Evolutionary conservation across 30 jellyfish, hydroid and myxozoan genomes (phyloP), one percentile per base, ranked within the genome.

Genomic region (Phacellophora camtschatica): DNA sequence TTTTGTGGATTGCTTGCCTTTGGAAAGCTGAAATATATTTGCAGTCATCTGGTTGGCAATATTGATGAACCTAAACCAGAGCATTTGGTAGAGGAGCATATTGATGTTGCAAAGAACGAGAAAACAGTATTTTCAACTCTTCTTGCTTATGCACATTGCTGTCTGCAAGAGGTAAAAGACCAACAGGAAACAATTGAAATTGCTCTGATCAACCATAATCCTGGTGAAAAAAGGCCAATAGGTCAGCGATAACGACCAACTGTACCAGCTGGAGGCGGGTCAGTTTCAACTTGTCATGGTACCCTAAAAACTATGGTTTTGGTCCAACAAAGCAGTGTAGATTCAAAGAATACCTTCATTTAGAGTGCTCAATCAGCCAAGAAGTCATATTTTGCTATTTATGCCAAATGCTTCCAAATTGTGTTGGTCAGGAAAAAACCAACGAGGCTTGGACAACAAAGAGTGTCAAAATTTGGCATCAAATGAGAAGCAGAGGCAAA

Each of bases 381-480:
- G 81, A 73, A 6, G 87, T 81, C 6, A 15, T 22, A 18, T 73
- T 48, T 32, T 73, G 87, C 61, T 73, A 32, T 39, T 74, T 31
- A 4, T 39, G 81, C 31, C 32, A 4, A 10, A 10, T 66, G 22
- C 51, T 75, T 33, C 88, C 81, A 54, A 46, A 75, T 35, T 81
- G 88, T 22, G 88, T 36, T 49, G 87, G 75, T 20, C 78, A 53
- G 6, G 36, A 28, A 50, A 49, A 50, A 24, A 20, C 79, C 10
- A 81, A 75, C 41, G 79, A 55, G 3, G 66, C 88, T 18, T 75
- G 88, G 88, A 75, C 72, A 18, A 13, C 24, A 13, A 71, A 54
- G 27, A 74, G 85, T n/a, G 85, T 71, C 18, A 69, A n/a, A 41
- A 19, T 24, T 2, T 69, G 83, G 83, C 69, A 69, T 25, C 39